phyloP scores from a whole-genome alignment of 2,113 vertebrate genomes.

The Anarhynchus alexandrinus region DNA sequence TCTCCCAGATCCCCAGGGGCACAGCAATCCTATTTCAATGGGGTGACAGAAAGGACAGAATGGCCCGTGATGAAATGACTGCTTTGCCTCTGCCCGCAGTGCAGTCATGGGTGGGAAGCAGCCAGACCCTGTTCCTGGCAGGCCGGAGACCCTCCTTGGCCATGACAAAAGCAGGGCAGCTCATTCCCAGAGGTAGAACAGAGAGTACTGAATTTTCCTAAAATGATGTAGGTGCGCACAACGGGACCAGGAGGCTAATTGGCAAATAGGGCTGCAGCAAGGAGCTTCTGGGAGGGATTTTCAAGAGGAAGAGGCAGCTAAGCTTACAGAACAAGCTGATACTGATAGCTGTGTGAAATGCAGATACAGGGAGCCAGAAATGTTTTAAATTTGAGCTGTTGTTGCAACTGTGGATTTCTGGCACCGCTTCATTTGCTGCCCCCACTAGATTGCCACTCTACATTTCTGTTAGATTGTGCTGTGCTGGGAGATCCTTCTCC shows the following conservation, averaged over 20 bases:
- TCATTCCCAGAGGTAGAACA: neutral
- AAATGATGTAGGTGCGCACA: neutral
- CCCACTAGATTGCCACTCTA: conserved; percentile 18
- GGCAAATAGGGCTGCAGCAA: neutral
- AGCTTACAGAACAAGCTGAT: conserved; percentile 17
- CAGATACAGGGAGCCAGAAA: conserved; percentile 39
- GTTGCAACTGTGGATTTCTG: neutral
- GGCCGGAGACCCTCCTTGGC: neutral
- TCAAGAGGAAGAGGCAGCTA: conserved; percentile 48
- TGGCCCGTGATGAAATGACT: fast-evolving
- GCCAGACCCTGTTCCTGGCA: neutral
- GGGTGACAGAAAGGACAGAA: neutral
- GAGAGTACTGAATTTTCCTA: neutral
- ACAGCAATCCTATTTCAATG: neutral
- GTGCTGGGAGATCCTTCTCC: conserved; percentile 62
- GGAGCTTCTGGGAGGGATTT: neutral
- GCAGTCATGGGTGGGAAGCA: neutral
- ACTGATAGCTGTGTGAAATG: conserved; percentile 44
- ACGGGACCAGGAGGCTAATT: neutral
- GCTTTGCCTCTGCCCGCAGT: neutral
- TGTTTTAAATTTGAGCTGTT: conserved; percentile 35
- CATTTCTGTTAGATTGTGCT: conserved; percentile 62
- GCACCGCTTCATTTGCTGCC: conserved; percentile 19
- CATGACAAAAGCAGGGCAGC: neutral
- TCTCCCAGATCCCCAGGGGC: neutral